phyloP scores from a whole-genome alignment of 2,888 invertebrate species.

The Emesis furor region DNA sequence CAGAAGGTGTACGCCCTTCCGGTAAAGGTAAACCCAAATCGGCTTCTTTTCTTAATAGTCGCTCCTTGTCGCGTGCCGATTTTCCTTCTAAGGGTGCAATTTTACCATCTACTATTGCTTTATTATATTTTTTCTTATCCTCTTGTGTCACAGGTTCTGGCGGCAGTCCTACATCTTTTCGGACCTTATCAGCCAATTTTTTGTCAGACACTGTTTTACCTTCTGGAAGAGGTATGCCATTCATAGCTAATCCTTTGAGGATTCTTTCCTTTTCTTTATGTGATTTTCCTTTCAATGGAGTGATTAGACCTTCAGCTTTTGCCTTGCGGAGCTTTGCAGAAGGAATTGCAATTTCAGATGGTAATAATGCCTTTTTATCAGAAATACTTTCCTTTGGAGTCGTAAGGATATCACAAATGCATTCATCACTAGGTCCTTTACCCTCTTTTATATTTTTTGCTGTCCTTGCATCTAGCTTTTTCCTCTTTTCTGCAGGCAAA shows the following conservation, averaged over 20 bases:
- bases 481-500: not conserved
- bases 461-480: not conserved
- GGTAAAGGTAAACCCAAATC: slow-evolving; percentile 46
- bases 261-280: slow-evolving; percentile 75
- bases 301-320: slow-evolving; percentile 66
- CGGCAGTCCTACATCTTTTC: slow-evolving; percentile 76
- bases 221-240: slow-evolving; percentile 76
- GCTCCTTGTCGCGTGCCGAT: slow-evolving; percentile 67
- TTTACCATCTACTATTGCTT: slow-evolving; percentile 68
- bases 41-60: slow-evolving; percentile 37
- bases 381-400: not conserved
- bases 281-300: slow-evolving; percentile 74
- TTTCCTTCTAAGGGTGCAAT: slow-evolving; percentile 78
- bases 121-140: slow-evolving; percentile 66
- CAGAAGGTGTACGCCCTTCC: slow-evolving; percentile 45
- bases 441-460: not conserved
- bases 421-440: not conserved
- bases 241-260: slow-evolving; percentile 65
- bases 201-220: slow-evolving; percentile 75
- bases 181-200: slow-evolving; percentile 73
- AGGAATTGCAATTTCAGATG: slow-evolving; percentile 8
- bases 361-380: not conserved
- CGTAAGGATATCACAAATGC: not conserved
- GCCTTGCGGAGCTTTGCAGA: slow-evolving; percentile 68
- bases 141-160: slow-evolving; percentile 67